Evolutionary conservation across 2,888 invertebrate species (phyloP), one percentile per base, ranked within the genome.

Genomic region (Morinoia aosen): DNA sequence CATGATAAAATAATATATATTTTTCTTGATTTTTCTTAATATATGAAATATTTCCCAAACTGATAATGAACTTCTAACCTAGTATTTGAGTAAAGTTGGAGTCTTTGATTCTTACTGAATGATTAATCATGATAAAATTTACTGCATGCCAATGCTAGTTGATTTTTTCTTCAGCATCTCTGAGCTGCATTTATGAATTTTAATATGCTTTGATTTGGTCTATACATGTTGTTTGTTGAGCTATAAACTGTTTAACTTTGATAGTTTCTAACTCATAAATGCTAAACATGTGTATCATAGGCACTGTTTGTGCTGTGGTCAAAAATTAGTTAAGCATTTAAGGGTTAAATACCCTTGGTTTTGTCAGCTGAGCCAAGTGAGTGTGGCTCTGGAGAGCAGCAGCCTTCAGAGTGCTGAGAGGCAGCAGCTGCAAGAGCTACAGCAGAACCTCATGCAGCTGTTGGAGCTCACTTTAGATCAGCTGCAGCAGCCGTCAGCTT

Each of bases 391-490:
- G 14, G 93, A 95, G 56, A 57, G 88, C 88, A 96, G 96, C 94
- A 95, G 91, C 40, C 58, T 95, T 58, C 16, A 19, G n/a, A 95
- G 93, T 61, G 95, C 57, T 91, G 96, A 96, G 19, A 96, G 96
- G 94, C 58, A 76, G n/a, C 96, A 96, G 88, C 95, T 96, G 76
- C 95, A 96, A 39, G 96, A 96, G 64, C 96, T 96, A 10, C 96
- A 96, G 76, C 95, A 95, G 57, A 96, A 96, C 57, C 95, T 96
- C 0, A 95, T 96, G 19, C 96, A 96, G 95, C 88, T 96, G 39
- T 90, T 96, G 33, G 96, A 96, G n/a, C 91, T 96, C 19, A 95
- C 95, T 4, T 95, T 96, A 39, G 96, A 95, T 91, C 96, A 96
- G 94, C 58, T 96, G 93, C 95, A 95, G 40, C 88, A 64, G 61